phyloP scores from a whole-genome alignment of 2,113 vertebrate species.

The Melanocharis versteri region DNA sequence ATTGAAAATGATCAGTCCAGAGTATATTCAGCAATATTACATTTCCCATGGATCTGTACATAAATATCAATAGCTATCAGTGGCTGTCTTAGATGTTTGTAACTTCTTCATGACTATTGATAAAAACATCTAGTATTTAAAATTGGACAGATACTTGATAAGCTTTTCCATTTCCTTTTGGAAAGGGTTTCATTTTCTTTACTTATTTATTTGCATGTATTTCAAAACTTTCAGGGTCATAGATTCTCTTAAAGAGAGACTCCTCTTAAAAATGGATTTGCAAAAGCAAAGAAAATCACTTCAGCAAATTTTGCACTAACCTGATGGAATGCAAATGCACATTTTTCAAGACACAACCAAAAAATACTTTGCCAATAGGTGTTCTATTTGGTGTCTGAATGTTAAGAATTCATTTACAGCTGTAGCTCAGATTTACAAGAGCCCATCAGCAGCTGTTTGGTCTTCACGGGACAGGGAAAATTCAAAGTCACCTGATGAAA shows the following conservation, averaged over 20 bases:
- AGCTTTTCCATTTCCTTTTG: constrained; percentile 13
- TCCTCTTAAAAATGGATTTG: not conserved
- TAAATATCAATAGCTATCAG: not conserved
- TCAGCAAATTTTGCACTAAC: not conserved
- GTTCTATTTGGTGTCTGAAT: not conserved
- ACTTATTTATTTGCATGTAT: not conserved
- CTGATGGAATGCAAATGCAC: not conserved
- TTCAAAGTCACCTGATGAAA: not conserved
- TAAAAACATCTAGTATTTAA: not conserved
- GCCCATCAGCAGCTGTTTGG: not conserved
- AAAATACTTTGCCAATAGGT: not conserved
- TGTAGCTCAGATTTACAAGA: not conserved
- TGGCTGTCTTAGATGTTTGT: not conserved
- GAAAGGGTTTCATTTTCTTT: constrained; percentile 11
- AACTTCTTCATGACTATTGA: not conserved
- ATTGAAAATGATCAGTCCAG: not conserved
- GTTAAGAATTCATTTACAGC: not conserved
- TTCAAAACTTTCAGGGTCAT: not conserved
- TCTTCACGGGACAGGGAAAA: not conserved
- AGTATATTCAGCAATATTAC: not conserved
- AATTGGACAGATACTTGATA: not conserved
- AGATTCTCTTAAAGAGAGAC: not conserved
- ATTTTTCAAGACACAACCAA: not conserved
- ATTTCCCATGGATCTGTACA: not conserved
- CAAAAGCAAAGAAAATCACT: not conserved